Conservation (phyloP, 2,797 vertebrate genomes). For the Phalloptychus januarius region DNA sequence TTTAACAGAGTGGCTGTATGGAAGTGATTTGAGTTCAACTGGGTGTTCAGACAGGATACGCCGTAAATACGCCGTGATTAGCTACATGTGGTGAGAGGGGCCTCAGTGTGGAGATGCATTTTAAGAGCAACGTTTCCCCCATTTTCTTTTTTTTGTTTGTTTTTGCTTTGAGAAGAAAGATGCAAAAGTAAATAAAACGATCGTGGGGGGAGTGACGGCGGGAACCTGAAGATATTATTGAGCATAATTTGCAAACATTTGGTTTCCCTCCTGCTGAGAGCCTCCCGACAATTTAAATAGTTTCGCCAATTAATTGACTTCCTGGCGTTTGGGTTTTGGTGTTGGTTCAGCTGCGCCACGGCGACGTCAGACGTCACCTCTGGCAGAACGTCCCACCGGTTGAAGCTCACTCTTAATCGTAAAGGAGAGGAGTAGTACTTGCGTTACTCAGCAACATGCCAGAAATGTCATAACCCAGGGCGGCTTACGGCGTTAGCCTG, state of each 20-base stretch:
- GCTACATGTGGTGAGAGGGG: constrained; percentile 67
- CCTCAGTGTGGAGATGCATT: constrained; percentile 39
- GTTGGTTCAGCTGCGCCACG: constrained; percentile 80
- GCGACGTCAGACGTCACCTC: constrained; percentile 64
- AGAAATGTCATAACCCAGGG: neutral
- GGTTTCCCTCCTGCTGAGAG: constrained; percentile 57
- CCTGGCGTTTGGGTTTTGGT: constrained; percentile 67
- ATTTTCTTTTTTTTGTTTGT: constrained; percentile 16
- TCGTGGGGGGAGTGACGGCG: neutral
- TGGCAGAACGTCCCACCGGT: constrained; percentile 45
- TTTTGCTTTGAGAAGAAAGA: constrained; percentile 58
- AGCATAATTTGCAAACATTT: constrained; percentile 70
- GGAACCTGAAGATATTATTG: constrained; percentile 40
- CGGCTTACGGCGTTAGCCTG: constrained; percentile 19
- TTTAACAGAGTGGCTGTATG: constrained; percentile 63
- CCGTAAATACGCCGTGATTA: constrained; percentile 74
- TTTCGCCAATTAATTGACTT: constrained; percentile 75
- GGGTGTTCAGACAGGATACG: constrained; percentile 75
- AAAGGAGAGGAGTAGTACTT: constrained; percentile 35
- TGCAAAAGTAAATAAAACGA: constrained; percentile 56
- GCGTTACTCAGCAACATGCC: constrained; percentile 45
- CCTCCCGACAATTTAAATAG: constrained; percentile 69
- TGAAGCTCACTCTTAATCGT: constrained; percentile 53
- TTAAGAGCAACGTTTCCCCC: constrained; percentile 57
- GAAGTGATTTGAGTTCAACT: constrained; percentile 77